Conservation (phyloP, 2,113 vertebrate genomes). For the Phocoena phocoena region DNA sequence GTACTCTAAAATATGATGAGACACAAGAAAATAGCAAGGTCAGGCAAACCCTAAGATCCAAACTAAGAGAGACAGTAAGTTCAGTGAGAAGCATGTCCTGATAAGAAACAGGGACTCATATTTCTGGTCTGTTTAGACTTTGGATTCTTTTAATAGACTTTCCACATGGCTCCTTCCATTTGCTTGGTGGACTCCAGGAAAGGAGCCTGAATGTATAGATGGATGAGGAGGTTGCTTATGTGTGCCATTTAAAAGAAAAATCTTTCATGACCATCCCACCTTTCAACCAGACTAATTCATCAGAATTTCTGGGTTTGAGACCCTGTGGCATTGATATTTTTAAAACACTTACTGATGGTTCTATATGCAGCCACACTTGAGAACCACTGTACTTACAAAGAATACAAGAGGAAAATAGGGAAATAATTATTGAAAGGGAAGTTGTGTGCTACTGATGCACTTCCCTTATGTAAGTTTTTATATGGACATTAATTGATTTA, state of each 20-base stretch:
- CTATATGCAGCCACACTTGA: not conserved
- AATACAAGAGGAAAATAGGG: not conserved
- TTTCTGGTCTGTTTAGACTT: not conserved
- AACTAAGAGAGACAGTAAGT: not conserved
- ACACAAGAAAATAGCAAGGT: not conserved
- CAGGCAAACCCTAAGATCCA: not conserved
- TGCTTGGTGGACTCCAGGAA: not conserved
- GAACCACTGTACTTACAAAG: not conserved
- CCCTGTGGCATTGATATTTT: not conserved
- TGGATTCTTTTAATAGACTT: not conserved
- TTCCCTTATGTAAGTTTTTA: not conserved
- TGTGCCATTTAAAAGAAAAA: not conserved
- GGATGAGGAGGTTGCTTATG: not conserved
- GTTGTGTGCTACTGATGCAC: not conserved
- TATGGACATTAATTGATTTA: not conserved
- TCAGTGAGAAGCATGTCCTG: not conserved
- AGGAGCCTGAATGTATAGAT: not conserved
- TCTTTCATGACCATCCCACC: not conserved
- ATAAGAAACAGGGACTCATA: not conserved
- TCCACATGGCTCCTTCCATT: not conserved
- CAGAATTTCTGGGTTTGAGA: not conserved
- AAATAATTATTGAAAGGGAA: slow-evolving; percentile 10
- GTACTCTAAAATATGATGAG: not conserved
- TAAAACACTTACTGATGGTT: not conserved
- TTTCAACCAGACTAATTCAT: not conserved